Evolutionary conservation across 2,113 vertebrate species (phyloP).

Genomic region (Setophaga petechia): DNA sequence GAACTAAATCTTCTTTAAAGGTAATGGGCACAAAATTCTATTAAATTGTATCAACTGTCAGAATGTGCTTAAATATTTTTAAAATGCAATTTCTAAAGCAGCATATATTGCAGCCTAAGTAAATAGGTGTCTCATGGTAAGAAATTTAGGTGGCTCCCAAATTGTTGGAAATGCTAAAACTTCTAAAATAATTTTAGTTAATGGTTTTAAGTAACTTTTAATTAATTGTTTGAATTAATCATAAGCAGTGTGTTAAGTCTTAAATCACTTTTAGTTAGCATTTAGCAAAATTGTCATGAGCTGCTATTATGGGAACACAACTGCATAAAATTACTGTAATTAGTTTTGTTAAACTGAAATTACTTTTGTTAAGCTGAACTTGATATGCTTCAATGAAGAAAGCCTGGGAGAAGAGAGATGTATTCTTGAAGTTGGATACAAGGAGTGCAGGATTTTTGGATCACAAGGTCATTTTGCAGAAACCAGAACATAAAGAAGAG

Average conservation of each 20-base stretch:
- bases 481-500: background rate
- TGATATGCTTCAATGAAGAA: background rate
- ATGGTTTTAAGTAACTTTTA: background rate
- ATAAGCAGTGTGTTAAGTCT: background rate
- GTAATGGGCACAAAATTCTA: slow-evolving; percentile 60
- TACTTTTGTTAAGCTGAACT: background rate
- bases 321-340: background rate
- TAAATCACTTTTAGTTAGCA: background rate
- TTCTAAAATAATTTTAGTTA: background rate
- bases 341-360: background rate
- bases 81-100: background rate
- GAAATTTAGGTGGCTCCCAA: background rate
- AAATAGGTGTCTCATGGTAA: background rate
- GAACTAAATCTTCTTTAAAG: slow-evolving; percentile 82
- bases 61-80: background rate
- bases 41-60: background rate
- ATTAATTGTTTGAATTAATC: background rate
- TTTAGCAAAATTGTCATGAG: background rate
- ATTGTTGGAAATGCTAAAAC: background rate
- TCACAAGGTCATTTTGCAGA: background rate
- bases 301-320: background rate
- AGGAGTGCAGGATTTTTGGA: background rate
- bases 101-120: background rate
- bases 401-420: background rate
- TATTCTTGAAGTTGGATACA: background rate